Base-by-base conservation (phyloP, 2,113 vertebrate genomes). In the Sclerurus mexicanus region DNA sequence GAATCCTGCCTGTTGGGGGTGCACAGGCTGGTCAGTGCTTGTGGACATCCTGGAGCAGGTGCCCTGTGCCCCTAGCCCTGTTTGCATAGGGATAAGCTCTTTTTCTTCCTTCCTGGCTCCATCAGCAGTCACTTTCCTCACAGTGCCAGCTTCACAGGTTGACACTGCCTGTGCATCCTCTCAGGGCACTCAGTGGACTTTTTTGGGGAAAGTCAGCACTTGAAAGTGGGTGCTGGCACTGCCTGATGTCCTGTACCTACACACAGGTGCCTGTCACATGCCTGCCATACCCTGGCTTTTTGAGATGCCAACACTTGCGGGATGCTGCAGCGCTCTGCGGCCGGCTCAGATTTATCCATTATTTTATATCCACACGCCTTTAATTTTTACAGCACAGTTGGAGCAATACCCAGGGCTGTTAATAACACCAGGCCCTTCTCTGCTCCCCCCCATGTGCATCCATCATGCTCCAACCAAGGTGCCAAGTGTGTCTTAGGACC, bases 321-420 rank as follows among this genome's bases (percentile, higher is more conserved):
- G 69, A 86, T 10, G 0, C 76, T 0, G 35, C 89, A 87, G 90
- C 2, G 1, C 93, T 92, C 83, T 91, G 88, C 46, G 10, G 67
- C 77, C 72, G 0, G 24, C 87, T 74, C 81, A 93, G 94, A 95
- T 96, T 95, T 96, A 96, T 96, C 93, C 82, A 76, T 96, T 96
- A 92, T 95, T 96, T 94, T 95, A 93, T 92, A 94, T 90, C 95
- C 93, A 77, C 94, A 95, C 22, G 59, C 95, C 78, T 96, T 95
- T 96, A 93, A 97, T 96, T 96, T 96, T 96, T 96, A 96, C 89
- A 81, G 64, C 89, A 88, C 88, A 83, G 63, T 67, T 96, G 68
- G 86, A 97, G 94, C 94, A 89, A 55, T 93, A 87, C 74, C 71
- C 62, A 69, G 72, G 67, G 59, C 85, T 91, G 67, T 96, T 96